These are phyloP conservation scores for Bujurquina vittata DNA, from an alignment of 2,113 vertebrate genomes.

Conservation along the genomic window DNA sequence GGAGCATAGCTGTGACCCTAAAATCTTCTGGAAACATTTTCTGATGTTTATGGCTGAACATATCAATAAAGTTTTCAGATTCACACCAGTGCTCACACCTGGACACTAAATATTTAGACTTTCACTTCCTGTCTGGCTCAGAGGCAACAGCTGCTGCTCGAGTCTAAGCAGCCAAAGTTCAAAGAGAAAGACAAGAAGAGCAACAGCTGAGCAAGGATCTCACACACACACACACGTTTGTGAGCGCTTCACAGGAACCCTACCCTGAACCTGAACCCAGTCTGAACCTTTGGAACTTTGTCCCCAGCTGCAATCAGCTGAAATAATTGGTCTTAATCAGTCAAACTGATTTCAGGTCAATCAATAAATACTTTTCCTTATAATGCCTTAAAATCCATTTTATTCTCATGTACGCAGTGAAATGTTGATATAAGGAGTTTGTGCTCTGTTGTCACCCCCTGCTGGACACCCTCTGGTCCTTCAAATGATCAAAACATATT, in stretches of 20 bases:
- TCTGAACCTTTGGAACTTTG: background rate
- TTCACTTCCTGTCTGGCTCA: background rate
- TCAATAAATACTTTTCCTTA: background rate
- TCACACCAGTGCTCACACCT: background rate
- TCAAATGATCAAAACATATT: background rate
- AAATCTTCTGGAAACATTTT: background rate
- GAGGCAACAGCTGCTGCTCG: background rate
- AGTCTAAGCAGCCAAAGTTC: background rate
- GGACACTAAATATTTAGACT: background rate
- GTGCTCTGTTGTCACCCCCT: background rate
- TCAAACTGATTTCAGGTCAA: background rate
- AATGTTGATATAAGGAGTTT: background rate
- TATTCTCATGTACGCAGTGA: background rate
- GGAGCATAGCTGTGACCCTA: background rate
- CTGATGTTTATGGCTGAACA: background rate
- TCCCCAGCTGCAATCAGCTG: background rate
- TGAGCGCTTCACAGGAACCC: background rate
- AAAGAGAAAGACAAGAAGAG: slow-evolving; percentile 12
- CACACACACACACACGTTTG: background rate
- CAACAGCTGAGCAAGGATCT: background rate
- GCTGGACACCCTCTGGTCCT: background rate
- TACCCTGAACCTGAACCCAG: background rate
- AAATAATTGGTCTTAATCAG: background rate
- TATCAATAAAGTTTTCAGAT: background rate
- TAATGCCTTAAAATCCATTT: background rate